A percentile compares a stretch with the other conserved stretches of the same genome.
phyloP scores from a whole-genome alignment of 2,888 invertebrate genomes.

The Epicampocera succincta region DNA sequence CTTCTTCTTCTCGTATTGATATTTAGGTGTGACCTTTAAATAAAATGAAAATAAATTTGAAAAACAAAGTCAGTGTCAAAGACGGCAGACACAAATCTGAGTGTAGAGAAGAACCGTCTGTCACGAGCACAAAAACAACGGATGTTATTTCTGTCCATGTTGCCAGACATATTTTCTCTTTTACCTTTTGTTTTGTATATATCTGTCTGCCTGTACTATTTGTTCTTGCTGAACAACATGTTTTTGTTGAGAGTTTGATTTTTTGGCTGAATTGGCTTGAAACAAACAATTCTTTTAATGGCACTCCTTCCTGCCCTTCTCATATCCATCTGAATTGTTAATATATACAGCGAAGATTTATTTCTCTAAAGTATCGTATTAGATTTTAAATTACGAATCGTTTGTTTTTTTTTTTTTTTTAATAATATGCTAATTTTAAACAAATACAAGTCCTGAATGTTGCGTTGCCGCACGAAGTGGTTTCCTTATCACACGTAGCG shows the following conservation, averaged over 20 bases:
- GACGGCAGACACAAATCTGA: constrained; percentile 55
- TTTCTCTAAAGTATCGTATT: no score
- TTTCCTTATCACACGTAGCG: no score
- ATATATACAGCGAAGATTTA: no score
- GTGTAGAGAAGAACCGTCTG: constrained; percentile 20
- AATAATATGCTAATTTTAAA: no score
- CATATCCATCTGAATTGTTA: no score
- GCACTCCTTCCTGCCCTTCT: not conserved
- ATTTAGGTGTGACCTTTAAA: constrained; percentile 53
- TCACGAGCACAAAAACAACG: constrained; percentile 4
- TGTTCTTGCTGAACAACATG: constrained; percentile 7
- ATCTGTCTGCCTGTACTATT: constrained; percentile 25
- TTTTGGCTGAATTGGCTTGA: not conserved
- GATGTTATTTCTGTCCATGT: not conserved
- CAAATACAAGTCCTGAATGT: no score
- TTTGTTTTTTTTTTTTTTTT: no score
- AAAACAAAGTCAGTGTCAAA: constrained; percentile 56
- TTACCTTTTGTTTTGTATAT: constrained; percentile 3
- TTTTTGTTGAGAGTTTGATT: not conserved
- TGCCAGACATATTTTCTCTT: constrained; percentile 6
- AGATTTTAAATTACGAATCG: no score
- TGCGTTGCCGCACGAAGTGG: no score
- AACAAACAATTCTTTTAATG: no score
- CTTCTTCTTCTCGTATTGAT: constrained; percentile 7
- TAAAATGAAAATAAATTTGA: constrained; percentile 19